Conservation (phyloP, 2,797 vertebrate genomes). For the Melopsittacus undulatus region DNA sequence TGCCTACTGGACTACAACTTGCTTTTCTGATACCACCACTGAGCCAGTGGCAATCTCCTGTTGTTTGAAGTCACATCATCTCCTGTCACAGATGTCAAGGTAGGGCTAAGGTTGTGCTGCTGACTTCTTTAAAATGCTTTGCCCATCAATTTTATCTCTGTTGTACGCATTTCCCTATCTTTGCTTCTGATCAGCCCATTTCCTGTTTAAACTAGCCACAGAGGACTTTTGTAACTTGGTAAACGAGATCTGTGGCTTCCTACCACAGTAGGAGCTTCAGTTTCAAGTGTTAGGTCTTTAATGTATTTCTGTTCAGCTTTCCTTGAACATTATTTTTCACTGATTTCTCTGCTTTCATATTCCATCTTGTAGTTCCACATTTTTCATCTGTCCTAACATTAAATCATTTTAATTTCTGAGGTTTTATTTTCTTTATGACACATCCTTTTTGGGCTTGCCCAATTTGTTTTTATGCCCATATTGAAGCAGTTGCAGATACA, state of each 20-base stretch:
- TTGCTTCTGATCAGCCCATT: slow-evolving; percentile 40
- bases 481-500: background rate
- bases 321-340: background rate
- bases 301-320: background rate
- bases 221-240: slow-evolving; percentile 10
- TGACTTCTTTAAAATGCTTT: background rate
- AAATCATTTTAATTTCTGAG: background rate
- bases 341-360: background rate
- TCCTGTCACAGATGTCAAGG: background rate
- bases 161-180: slow-evolving; percentile 6
- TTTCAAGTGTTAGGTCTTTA: background rate
- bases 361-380: background rate
- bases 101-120: background rate
- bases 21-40: background rate
- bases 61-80: background rate
- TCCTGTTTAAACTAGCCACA: slow-evolving; percentile 51
- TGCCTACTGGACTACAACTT: background rate
- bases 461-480: background rate
- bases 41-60: background rate
- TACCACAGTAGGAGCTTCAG: background rate
- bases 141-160: background rate
- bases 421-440: background rate
- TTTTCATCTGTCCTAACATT: background rate
- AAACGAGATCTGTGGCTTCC: slow-evolving; percentile 58
- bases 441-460: background rate